Percentiles rank a stretch among this genome's conserved stretches.
Evolutionary conservation across 2,113 vertebrate species (phyloP).

Genomic region (Crocuta crocuta): DNA sequence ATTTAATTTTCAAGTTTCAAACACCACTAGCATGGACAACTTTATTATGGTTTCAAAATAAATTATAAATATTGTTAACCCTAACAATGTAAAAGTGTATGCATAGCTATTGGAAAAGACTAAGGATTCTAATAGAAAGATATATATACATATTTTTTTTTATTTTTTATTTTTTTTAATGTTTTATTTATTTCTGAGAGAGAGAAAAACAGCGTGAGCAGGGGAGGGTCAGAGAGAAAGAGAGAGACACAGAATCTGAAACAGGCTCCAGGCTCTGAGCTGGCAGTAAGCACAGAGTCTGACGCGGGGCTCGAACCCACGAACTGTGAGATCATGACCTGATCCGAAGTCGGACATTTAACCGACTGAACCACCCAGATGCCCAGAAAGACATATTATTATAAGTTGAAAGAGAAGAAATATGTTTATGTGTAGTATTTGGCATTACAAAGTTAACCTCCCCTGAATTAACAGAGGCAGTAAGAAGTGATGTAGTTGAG

Average conservation of each 20-base stretch:
- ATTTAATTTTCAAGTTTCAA: slow-evolving; percentile 43
- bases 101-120: slow-evolving; percentile 10
- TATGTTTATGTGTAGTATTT: slow-evolving; percentile 4
- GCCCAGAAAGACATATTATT: neutral
- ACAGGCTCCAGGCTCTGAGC: too few relatives aligned
- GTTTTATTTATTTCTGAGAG: too few relatives aligned
- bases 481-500: neutral
- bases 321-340: too few relatives aligned
- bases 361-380: too few relatives aligned
- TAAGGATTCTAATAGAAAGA: neutral
- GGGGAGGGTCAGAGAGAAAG: too few relatives aligned
- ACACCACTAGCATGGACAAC: neutral
- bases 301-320: too few relatives aligned
- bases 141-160: neutral
- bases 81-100: slow-evolving; percentile 30
- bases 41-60: slow-evolving; percentile 57
- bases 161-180: too few relatives aligned
- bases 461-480: neutral
- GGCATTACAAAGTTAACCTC: neutral
- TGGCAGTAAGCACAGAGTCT: too few relatives aligned
- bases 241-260: too few relatives aligned
- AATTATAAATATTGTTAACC: slow-evolving; percentile 39
- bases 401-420: slow-evolving; percentile 24
- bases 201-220: too few relatives aligned
- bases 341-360: too few relatives aligned